Conservation (phyloP, 2,888 invertebrate genomes). For the Eupithecia exiguata region DNA sequence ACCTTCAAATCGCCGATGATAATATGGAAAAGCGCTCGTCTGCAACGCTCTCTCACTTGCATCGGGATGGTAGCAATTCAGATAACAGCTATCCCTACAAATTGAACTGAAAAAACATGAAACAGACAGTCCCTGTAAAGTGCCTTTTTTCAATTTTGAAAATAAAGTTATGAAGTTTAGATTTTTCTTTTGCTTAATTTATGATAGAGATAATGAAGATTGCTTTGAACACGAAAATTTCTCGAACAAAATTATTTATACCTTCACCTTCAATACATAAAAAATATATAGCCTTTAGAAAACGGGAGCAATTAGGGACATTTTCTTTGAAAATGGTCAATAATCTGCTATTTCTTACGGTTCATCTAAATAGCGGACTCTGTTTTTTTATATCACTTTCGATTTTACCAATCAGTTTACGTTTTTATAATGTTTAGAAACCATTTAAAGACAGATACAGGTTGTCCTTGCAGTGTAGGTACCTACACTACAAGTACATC, state of each 20-base stretch:
- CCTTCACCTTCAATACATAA: neutral
- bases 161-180: conserved; percentile 15
- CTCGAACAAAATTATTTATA: too few species aligned
- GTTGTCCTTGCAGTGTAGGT: too few species aligned
- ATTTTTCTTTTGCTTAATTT: neutral
- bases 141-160: conserved; percentile 31
- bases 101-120: conserved; percentile 72
- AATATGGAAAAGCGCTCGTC: conserved; percentile 45
- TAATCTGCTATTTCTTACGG: too few species aligned
- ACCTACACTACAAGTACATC: too few species aligned
- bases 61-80: conserved; percentile 81
- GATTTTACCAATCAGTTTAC: too few species aligned
- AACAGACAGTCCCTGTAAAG: conserved; percentile 30
- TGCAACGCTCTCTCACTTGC: conserved; percentile 53
- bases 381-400: too few species aligned
- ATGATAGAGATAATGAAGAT: neutral
- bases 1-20: neutral
- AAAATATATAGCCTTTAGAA: neutral
- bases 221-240: neutral
- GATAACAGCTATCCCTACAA: conserved; percentile 78
- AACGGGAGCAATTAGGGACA: too few species aligned
- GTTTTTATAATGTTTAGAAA: too few species aligned
- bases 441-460: too few species aligned
- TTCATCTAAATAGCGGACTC: too few species aligned
- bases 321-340: too few species aligned